These are phyloP conservation scores for Microtus montanus DNA, from an alignment of 2,113 vertebrate species.

Conservation along the genomic window DNA sequence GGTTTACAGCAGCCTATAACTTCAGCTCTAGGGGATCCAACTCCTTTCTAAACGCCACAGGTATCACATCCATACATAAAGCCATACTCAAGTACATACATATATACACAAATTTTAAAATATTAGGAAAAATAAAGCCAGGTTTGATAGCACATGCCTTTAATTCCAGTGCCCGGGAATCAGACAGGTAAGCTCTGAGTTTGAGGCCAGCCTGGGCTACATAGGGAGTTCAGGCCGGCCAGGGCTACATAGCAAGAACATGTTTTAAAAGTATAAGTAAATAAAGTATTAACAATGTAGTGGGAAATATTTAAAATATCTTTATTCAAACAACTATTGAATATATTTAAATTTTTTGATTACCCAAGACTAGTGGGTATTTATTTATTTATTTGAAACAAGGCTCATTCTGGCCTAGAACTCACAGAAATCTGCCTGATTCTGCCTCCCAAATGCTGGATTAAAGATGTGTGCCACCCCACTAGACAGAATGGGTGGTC, in stretches of 20 bases:
- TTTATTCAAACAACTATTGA: slow-evolving; percentile 26
- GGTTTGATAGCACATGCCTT: neutral
- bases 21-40: neutral
- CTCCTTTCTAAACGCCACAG: neutral
- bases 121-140: neutral
- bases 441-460: neutral
- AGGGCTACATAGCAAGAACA: neutral
- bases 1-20: neutral
- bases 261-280: neutral
- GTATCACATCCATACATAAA: neutral
- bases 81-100: neutral
- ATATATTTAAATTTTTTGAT: slow-evolving; percentile 14
- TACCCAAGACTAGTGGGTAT: neutral
- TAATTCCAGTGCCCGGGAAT: neutral
- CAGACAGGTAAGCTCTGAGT: neutral
- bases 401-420: neutral
- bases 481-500: neutral
- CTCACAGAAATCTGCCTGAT: neutral
- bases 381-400: neutral
- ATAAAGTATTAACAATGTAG: neutral
- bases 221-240: neutral
- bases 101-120: neutral
- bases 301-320: neutral
- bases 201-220: neutral
- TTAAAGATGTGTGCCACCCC: neutral